Percentiles rank a stretch among this genome's conserved stretches.
These are phyloP conservation scores for Amitus sp. DNA, from an alignment of 2,888 invertebrate genomes.

Conservation along the genomic window DNA sequence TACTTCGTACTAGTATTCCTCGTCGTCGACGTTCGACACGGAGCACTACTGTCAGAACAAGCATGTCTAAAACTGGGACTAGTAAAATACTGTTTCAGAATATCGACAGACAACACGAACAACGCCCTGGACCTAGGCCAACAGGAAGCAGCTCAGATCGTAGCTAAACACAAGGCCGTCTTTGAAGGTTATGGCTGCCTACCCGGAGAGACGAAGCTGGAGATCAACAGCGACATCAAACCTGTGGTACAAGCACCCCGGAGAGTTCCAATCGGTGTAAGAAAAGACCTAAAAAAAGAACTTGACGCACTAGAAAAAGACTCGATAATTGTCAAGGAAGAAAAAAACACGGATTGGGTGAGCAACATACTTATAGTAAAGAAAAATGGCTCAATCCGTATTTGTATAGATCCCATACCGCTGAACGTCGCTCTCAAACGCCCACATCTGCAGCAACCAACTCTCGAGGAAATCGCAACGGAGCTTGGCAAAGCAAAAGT, in stretches of 20 bases:
- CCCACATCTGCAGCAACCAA: slow-evolving; percentile 7
- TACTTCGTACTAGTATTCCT: background rate
- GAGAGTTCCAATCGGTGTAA: slow-evolving; percentile 1
- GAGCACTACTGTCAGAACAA: slow-evolving; percentile 10
- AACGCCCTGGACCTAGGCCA: background rate
- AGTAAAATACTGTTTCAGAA: slow-evolving; percentile 13
- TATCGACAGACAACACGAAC: background rate
- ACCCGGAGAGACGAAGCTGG: slow-evolving; percentile 1
- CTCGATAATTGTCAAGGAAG: slow-evolving; percentile 1
- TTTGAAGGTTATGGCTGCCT: slow-evolving; percentile 4
- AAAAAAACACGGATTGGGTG: slow-evolving; percentile 7
- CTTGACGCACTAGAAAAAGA: slow-evolving; percentile 6
- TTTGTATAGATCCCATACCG: slow-evolving; percentile 9
- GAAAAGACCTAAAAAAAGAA: slow-evolving; percentile 10
- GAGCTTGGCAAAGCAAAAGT: slow-evolving; percentile 5
- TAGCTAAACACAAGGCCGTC: background rate
- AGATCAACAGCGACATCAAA: background rate
- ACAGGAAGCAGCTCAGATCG: background rate
- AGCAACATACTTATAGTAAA: slow-evolving; percentile 5
- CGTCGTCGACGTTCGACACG: slow-evolving; percentile 8
- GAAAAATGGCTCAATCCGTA: slow-evolving; percentile 3
- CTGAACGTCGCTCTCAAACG: slow-evolving; percentile 7
- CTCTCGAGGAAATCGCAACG: slow-evolving; percentile 10
- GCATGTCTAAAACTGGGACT: slow-evolving; percentile 2
- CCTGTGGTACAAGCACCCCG: slow-evolving; percentile 5